These are phyloP conservation scores for Nasonia oneida DNA, from an alignment of 2,888 invertebrate genomes.

Conservation along the genomic window DNA sequence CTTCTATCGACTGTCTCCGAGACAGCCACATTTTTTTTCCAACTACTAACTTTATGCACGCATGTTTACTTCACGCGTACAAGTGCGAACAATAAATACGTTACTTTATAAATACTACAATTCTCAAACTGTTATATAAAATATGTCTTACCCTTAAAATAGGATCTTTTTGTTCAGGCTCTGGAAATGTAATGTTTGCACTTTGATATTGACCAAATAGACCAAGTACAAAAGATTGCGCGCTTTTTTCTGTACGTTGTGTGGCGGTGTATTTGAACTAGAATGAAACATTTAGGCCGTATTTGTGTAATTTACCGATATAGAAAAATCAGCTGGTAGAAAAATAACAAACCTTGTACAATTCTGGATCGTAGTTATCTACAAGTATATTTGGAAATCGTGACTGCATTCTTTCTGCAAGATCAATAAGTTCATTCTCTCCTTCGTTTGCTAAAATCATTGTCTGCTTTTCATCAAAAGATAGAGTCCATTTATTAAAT, in stretches of 20 bases:
- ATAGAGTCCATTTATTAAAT: slow-evolving; percentile 83
- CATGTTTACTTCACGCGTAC: no score
- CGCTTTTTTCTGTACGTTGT: slow-evolving; percentile 88
- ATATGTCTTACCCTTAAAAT: slow-evolving; percentile 83
- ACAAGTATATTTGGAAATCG: slow-evolving; percentile 85
- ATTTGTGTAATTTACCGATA: background rate
- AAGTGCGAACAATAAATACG: no score
- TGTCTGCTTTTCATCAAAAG: slow-evolving; percentile 80
- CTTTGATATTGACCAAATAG: slow-evolving; percentile 86
- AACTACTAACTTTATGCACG: no score
- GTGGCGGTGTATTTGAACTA: slow-evolving; percentile 89
- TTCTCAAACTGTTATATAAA: slow-evolving; percentile 6
- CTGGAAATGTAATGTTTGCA: slow-evolving; percentile 83
- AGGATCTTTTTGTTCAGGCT: slow-evolving; percentile 84
- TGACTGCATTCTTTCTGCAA: slow-evolving; percentile 87
- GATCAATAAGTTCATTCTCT: slow-evolving; percentile 86
- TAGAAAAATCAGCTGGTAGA: background rate
- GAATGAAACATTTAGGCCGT: slow-evolving; percentile 70
- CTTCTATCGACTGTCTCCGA: no score
- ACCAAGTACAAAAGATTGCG: slow-evolving; percentile 87
- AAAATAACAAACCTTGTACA: slow-evolving; percentile 80
- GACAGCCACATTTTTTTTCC: no score
- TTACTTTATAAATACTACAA: no score
- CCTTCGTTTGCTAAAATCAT: slow-evolving; percentile 87
- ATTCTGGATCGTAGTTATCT: slow-evolving; percentile 82